Base-by-base conservation (phyloP, 2,797 vertebrate species). In the Characodon lateralis region DNA sequence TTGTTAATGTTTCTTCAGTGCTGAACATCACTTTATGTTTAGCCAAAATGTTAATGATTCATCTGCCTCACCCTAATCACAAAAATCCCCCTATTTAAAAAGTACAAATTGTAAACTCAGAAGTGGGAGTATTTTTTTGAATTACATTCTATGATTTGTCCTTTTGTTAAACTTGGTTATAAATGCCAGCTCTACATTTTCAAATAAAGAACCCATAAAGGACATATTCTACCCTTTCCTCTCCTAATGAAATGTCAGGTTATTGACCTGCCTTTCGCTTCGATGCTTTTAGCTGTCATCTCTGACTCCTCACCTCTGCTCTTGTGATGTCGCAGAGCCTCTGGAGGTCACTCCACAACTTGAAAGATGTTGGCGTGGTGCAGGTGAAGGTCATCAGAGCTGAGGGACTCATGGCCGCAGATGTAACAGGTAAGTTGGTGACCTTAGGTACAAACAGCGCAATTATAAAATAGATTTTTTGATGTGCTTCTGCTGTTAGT, bases 311-410 rank as follows among this genome's bases (percentile, higher is more conserved):
- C 79, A 86, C 90, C 86, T 76, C 78, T 88, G 80, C 80, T 41
- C 72, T 80, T 84, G 77, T 92, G 71, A 88, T 83, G 86, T 89
- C 87, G 95, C 95, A 99, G 98, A 96, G 95, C 82, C 90, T 96
- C 70, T 85, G 96, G 95, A 91, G 93, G 92, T 98, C 97, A 81
- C 96, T 99, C 89, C 94, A 95, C 90, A 97, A 97, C 92, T 91
- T 99, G 90, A 98, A 97, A 87, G 98, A 99, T 75, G 98, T 99
- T 80, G 98, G 98, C 66, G 95, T 99, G 91, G 97, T 99, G 90
- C 98, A 99, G 93, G 97, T 99, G 93, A 99, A 99, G 95, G 96
- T 99, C 91, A 98, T 99, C 95, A 95, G 96, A 88, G 98, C 98
- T 43, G 98, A 99, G 94, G 97, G 97, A 65, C 95, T 99, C 93